Evolutionary conservation across 2,888 invertebrate species (phyloP), one percentile per base, ranked within the genome.

Genomic region (Aphidoletes aphidimyza): DNA sequence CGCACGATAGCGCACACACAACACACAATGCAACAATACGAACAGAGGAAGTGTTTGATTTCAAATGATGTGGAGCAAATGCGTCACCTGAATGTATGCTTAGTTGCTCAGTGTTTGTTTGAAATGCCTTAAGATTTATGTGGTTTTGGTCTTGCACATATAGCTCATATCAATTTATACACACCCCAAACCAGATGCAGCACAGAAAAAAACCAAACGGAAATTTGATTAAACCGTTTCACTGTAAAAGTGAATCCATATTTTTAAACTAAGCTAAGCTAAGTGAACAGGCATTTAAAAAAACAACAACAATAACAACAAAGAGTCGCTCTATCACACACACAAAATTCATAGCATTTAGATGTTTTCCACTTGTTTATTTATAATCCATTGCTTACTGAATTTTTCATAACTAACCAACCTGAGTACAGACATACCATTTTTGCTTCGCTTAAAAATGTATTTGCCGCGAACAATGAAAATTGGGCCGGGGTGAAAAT

Each of bases 371-470:
- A 30, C 69, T 69, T 69, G 14, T 69, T 69, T 69, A 69, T 69
- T 69, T 69, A 69, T 69, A 69, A 69, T 69, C 69, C 69, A 34
- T 69, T 30, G 69, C 69, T 69, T 34, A 30, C 69, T 69, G 69
- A 69, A 69, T 69, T 69, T 69, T 69, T 69, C 14, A 69, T 69
- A 30, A 8, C 3, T 11, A 54, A 3, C 47, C 6, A 47, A 17
- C 17, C 2, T 19, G 47, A 3, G 17, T 17, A 17, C 47, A n/a
- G n/a, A n/a, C n/a, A n/a, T n/a, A n/a, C 2, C 19, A 47, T 47
- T 47, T 19, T 3, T 11, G 6, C 8, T 11, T 17, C 47, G 19
- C 54, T 22, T 11, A 11, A 54, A 54, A 42, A 42, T 42, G 26
- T 54, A 26, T 11, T 54, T 26, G 3, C 54, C 0, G 5, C 22